Evolutionary conservation across 2,113 vertebrate species (phyloP).

Genomic region (Mormyrus iriodes): DNA sequence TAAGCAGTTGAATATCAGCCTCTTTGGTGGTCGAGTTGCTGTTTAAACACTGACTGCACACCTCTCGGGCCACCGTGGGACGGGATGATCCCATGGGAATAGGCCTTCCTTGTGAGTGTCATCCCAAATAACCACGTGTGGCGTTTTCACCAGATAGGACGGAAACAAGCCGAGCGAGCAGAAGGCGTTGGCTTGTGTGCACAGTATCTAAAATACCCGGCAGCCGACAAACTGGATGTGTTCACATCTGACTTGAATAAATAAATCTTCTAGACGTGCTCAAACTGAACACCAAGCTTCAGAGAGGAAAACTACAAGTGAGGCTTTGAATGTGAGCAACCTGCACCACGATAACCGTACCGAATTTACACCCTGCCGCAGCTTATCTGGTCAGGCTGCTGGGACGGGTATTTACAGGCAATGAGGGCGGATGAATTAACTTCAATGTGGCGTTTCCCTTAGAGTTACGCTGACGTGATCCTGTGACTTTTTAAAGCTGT

Average conservation of each 20-base stretch:
- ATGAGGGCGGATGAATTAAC: background rate
- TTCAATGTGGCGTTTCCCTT: background rate
- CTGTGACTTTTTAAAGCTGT: background rate
- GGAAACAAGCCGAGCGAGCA: background rate
- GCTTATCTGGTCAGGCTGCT: slow-evolving; percentile 18
- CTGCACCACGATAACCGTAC: slow-evolving; percentile 2
- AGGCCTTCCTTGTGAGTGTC: slow-evolving; percentile 6
- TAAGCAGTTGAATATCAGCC: background rate
- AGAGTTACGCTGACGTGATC: background rate
- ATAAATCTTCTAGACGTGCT: background rate
- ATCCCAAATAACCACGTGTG: background rate
- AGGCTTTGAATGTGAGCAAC: slow-evolving; percentile 22
- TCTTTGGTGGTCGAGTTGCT: background rate
- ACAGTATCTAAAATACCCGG: background rate
- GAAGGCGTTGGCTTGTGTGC: background rate
- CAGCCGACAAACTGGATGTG: background rate
- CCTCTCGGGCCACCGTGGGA: background rate
- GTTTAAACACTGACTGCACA: background rate
- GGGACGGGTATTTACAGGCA: background rate
- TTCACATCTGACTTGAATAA: background rate
- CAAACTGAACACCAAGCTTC: background rate
- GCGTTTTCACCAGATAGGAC: background rate
- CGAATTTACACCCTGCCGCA: background rate
- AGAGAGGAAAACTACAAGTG: background rate
- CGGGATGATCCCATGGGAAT: background rate